Percentiles rank a stretch among this genome's conserved stretches.
Conservation (phyloP, 1,140 invertebrate genomes). For the Heliconius hermathena region DNA sequence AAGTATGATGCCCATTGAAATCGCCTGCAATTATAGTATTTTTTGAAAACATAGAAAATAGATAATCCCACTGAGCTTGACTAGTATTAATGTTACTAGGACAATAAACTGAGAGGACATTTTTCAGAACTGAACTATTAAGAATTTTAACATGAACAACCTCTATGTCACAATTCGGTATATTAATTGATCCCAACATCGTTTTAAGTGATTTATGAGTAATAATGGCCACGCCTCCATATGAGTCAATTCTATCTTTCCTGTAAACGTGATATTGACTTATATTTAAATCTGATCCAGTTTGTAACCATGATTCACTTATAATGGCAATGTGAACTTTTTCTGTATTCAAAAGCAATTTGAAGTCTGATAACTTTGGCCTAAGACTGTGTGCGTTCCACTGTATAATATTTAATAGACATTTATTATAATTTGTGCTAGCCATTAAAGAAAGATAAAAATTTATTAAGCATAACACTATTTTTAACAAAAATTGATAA, state of each 20-base stretch:
- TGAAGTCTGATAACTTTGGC: constrained; percentile 31
- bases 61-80: constrained; percentile 40
- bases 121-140: constrained; percentile 37
- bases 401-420: constrained; percentile 19
- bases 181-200: neutral
- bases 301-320: constrained; percentile 38
- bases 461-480: too few relatives aligned
- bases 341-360: constrained; percentile 23
- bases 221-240: constrained; percentile 45
- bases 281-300: constrained; percentile 26
- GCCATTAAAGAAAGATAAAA: too few relatives aligned
- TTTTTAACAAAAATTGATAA: too few relatives aligned
- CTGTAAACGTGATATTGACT: constrained; percentile 39
- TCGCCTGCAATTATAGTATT: constrained; percentile 43
- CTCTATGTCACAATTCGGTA: constrained; percentile 36
- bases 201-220: constrained; percentile 41
- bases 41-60: constrained; percentile 39
- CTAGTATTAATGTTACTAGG: constrained; percentile 35
- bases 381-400: constrained; percentile 31
- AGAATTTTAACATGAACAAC: constrained; percentile 28
- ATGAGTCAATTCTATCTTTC: constrained; percentile 36
- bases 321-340: constrained; percentile 40
- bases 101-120: constrained; percentile 42
- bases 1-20: constrained; percentile 41
- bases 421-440: too few relatives aligned